A percentile compares a stretch with the other conserved stretches of the same genome.
These are phyloP conservation scores for Nephrotoma flavescens DNA, from an alignment of 2,888 invertebrate species.

Conservation along the genomic window DNA sequence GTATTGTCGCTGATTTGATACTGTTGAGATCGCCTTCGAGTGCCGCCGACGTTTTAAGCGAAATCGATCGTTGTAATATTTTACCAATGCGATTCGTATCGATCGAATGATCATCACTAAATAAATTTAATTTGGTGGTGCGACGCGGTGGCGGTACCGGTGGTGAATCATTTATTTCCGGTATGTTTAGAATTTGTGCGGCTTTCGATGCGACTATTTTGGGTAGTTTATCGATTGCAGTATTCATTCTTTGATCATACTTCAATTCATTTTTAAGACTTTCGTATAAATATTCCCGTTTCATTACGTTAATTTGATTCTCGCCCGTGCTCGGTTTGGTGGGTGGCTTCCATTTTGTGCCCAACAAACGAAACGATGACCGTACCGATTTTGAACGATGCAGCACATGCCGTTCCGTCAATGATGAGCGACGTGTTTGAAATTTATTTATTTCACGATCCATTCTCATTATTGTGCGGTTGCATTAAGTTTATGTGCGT, in stretches of 20 bases:
- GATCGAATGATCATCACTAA: conserved; percentile 15
- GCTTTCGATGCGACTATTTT: conserved; percentile 45
- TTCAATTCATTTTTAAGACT: conserved; percentile 18
- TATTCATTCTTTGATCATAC: conserved; percentile 26
- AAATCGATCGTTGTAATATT: conserved; percentile 10
- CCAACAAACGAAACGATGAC: conserved; percentile 50
- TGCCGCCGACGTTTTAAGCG: neutral
- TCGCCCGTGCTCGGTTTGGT: conserved; percentile 11
- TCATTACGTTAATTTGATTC: neutral
- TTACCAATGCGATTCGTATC: neutral
- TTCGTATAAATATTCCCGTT: conserved; percentile 27
- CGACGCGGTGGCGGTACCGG: neutral
- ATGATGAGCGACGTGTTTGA: neutral
- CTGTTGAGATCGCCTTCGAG: neutral
- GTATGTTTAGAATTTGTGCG: conserved; percentile 43
- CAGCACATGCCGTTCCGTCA: neutral
- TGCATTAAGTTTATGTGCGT: neutral
- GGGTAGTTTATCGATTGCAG: conserved; percentile 6
- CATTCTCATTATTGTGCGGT: neutral
- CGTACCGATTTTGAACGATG: conserved; percentile 50
- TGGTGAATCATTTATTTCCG: conserved; percentile 21
- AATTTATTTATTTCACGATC: neutral
- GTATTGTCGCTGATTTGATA: conserved; percentile 14
- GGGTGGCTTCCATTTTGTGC: conserved; percentile 40
- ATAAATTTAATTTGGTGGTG: conserved; percentile 17